Conservation (phyloP, 1,140 invertebrate species). For the Lasioglossum baleicum region DNA sequence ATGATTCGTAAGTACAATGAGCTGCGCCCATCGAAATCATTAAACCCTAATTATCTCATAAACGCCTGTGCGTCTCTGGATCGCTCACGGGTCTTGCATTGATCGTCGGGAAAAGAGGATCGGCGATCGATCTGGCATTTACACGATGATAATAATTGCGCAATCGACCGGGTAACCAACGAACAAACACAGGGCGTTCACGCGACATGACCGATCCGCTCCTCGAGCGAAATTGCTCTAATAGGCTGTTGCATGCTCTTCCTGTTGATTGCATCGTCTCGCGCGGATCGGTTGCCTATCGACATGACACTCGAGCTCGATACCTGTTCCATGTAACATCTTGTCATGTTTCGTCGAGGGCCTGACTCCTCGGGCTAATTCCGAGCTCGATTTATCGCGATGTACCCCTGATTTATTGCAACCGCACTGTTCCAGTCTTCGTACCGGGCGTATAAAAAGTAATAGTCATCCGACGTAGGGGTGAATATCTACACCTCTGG, state of each 20-base stretch:
- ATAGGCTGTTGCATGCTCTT: conserved; percentile 59
- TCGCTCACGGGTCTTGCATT: conserved; percentile 28
- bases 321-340: neutral
- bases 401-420: too few species aligned
- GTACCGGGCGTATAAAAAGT: too few species aligned
- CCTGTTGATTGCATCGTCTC: conserved; percentile 61
- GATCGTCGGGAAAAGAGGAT: conserved; percentile 9
- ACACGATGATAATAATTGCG: conserved; percentile 49
- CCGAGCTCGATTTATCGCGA: too few species aligned
- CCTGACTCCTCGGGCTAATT: too few species aligned
- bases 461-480: too few species aligned
- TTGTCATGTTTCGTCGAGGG: too few species aligned
- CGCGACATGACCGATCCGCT: conserved; percentile 44
- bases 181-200: conserved; percentile 31
- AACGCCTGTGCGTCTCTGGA: neutral
- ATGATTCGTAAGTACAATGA: conserved; percentile 87
- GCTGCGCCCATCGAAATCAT: neutral
- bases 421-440: too few species aligned
- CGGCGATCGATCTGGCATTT: conserved; percentile 36
- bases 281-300: conserved; percentile 16
- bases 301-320: conserved; percentile 2
- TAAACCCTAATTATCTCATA: conserved; percentile 23
- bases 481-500: too few species aligned
- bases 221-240: conserved; percentile 58
- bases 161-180: conserved; percentile 53